A percentile compares a stretch with the other conserved stretches of the same genome.
Conservation (phyloP, 2,888 invertebrate species). For the Cephalotes varians region DNA sequence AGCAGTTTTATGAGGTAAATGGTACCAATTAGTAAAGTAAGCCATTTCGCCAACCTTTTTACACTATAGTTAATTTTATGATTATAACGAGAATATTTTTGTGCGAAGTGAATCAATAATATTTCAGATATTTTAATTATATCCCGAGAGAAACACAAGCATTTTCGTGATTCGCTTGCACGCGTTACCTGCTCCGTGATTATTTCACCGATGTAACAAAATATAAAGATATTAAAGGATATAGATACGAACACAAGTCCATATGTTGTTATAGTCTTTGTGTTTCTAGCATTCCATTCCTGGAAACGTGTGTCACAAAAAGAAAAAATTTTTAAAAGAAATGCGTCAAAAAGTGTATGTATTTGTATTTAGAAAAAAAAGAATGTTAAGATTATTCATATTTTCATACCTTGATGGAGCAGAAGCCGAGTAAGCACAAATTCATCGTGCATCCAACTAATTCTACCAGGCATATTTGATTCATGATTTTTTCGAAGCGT, state of each 20-base stretch:
- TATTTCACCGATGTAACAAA: conserved; percentile 61
- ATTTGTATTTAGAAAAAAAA: background rate
- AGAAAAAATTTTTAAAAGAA: background rate
- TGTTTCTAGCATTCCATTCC: conserved; percentile 33
- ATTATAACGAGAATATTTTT: background rate
- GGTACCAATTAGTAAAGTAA: conserved; percentile 74
- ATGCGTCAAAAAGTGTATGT: background rate
- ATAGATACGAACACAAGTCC: conserved; percentile 37
- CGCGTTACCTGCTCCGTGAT: conserved; percentile 56
- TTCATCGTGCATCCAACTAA: conserved; percentile 80
- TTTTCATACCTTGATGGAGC: conserved; percentile 77
- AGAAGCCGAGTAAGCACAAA: conserved; percentile 81
- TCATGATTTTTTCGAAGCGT: conserved; percentile 74
- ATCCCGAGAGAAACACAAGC: background rate
- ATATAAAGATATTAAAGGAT: conserved; percentile 61
- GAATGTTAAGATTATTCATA: background rate
- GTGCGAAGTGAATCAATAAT: background rate
- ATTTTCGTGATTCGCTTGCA: background rate
- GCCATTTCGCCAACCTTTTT: conserved; percentile 70
- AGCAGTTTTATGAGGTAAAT: conserved; percentile 65
- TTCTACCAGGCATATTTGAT: conserved; percentile 79
- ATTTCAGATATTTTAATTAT: background rate
- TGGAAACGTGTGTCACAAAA: conserved; percentile 5
- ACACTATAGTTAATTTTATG: conserved; percentile 61
- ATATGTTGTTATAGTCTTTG: conserved; percentile 1